Conservation (phyloP, 2,888 invertebrate genomes). For the Cheilosia soror region DNA sequence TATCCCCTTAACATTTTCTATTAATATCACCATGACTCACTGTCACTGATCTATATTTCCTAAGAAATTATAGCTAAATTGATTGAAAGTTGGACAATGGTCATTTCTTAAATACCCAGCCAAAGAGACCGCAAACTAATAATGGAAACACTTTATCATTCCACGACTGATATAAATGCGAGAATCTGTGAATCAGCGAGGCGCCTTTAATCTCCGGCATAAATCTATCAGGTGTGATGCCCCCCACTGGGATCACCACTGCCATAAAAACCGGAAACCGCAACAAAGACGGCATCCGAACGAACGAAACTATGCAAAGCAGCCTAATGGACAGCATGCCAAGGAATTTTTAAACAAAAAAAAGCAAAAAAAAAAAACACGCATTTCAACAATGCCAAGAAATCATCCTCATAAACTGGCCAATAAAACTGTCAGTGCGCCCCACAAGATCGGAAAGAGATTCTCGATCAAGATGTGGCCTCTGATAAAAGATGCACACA, state of each 20-base stretch:
- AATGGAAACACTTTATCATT: conserved; percentile 68
- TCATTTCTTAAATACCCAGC: conserved; percentile 36
- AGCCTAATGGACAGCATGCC: conserved; percentile 62
- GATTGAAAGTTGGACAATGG: conserved; percentile 43
- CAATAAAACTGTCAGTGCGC: conserved; percentile 73
- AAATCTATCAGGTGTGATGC: conserved; percentile 76
- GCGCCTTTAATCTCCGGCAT: conserved; percentile 72
- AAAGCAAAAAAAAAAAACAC: conserved; percentile 26
- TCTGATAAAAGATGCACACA: conserved; percentile 64
- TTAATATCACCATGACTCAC: conserved; percentile 31
- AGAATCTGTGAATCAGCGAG: conserved; percentile 60
- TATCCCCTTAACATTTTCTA: not conserved
- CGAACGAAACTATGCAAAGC: conserved; percentile 68
- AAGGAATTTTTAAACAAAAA: conserved; percentile 36
- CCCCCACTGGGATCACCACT: conserved; percentile 66
- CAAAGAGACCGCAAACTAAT: conserved; percentile 63
- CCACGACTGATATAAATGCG: conserved; percentile 50
- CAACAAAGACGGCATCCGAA: conserved; percentile 67
- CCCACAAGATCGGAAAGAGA: conserved; percentile 71
- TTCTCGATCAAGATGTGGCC: conserved; percentile 74
- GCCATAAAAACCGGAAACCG: conserved; percentile 71
- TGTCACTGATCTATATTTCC: conserved; percentile 33
- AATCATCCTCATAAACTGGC: conserved; percentile 75
- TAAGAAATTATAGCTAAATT: conserved; percentile 40
- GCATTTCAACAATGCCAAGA: conserved; percentile 61